Evolutionary conservation across 2,888 invertebrate genomes (phyloP).

Genomic region (Apamea sordens): DNA sequence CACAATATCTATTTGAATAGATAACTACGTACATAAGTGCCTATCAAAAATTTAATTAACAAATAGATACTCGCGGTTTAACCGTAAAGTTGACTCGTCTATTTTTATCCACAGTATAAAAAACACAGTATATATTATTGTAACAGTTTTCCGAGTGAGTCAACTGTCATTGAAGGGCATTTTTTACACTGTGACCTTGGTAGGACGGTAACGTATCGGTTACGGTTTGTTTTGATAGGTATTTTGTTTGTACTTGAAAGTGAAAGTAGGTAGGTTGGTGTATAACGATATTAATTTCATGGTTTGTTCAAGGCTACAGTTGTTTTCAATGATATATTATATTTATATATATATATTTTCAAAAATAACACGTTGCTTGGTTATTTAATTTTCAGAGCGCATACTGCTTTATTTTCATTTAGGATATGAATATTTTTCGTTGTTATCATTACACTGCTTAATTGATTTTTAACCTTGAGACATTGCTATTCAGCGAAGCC

Average conservation of each 20-base stretch:
- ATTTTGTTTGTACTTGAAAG: background rate
- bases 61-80: background rate
- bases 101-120: constrained; percentile 25
- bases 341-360: too few relatives aligned
- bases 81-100: background rate
- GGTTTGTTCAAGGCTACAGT: constrained; percentile 30
- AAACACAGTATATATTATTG: background rate
- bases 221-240: constrained; percentile 11
- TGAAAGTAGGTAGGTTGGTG: constrained; percentile 18
- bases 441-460: background rate
- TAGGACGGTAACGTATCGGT: background rate
- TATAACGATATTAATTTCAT: background rate
- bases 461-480: background rate
- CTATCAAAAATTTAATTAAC: constrained; percentile 5
- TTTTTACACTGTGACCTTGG: constrained; percentile 36
- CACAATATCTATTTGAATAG: background rate
- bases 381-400: background rate
- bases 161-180: background rate
- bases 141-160: constrained; percentile 8
- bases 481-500: background rate
- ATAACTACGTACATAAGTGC: background rate
- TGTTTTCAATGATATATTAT: constrained; percentile 42
- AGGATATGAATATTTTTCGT: background rate
- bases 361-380: constrained; percentile 6
- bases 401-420: background rate